These are phyloP conservation scores for Myotis planiceps DNA, from an alignment of 2,797 vertebrate genomes.

Conservation along the genomic window DNA sequence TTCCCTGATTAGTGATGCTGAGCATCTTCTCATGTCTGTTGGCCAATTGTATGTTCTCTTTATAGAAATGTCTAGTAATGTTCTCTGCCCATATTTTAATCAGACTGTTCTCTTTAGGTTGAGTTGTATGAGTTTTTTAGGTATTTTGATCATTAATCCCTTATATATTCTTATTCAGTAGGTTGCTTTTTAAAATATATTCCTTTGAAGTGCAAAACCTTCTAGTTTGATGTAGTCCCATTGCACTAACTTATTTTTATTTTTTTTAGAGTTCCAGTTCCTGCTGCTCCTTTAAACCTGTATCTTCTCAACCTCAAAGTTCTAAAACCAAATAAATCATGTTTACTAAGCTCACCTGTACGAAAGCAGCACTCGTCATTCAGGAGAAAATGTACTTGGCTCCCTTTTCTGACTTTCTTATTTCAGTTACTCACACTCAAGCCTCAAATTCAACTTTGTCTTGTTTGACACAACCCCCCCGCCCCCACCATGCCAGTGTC, in stretches of 20 bases:
- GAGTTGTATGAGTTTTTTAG: not conserved
- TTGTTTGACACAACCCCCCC: not conserved
- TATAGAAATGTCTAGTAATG: not conserved
- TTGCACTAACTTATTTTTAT: not conserved
- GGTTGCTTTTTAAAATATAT: not conserved
- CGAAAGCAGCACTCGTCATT: not conserved
- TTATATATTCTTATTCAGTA: not conserved
- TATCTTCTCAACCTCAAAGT: constrained; percentile 20
- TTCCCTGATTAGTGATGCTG: not conserved
- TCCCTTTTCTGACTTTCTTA: constrained; percentile 1
- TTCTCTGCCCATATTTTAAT: not conserved
- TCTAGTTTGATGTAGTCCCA: not conserved
- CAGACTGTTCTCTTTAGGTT: not conserved
- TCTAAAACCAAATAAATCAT: constrained; percentile 45
- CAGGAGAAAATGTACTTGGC: not conserved
- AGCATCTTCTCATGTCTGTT: not conserved
- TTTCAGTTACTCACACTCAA: not conserved
- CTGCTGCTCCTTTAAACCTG: constrained; percentile 32
- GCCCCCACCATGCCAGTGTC: not conserved
- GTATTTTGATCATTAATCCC: not conserved
- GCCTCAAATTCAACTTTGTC: not conserved
- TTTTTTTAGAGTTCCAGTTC: constrained; percentile 7
- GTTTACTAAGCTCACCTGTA: constrained; percentile 23
- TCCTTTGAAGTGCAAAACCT: not conserved
- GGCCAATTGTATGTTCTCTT: no score